These are phyloP conservation scores for Benitochromis conjunctus DNA, from an alignment of 2,113 vertebrate genomes.

Conservation along the genomic window DNA sequence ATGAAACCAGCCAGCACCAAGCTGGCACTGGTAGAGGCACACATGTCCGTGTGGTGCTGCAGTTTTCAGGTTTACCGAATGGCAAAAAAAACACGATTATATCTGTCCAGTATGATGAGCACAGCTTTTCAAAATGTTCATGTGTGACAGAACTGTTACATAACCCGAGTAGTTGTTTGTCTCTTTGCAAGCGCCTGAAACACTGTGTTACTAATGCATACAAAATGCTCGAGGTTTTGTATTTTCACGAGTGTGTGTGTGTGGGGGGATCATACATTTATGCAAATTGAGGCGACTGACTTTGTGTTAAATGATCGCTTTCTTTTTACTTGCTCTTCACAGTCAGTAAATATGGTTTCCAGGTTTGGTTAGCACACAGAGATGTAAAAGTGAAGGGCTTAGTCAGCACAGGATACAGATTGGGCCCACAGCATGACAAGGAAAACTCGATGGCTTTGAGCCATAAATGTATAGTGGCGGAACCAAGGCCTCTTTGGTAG, in stretches of 20 bases:
- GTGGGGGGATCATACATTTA: background rate
- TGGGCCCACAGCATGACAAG: slow-evolving; percentile 52
- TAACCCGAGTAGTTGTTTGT: slow-evolving; percentile 23
- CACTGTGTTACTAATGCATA: background rate
- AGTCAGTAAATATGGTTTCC: background rate
- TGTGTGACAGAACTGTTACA: background rate
- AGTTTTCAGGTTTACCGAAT: slow-evolving; percentile 4
- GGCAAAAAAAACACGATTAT: background rate
- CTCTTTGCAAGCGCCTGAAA: background rate
- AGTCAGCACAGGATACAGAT: slow-evolving; percentile 70
- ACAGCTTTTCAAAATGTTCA: background rate
- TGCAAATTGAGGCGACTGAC: background rate
- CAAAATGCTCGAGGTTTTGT: slow-evolving; percentile 14
- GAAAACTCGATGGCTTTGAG: slow-evolving; percentile 30
- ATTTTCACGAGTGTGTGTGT: slow-evolving; percentile 31
- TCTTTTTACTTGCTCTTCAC: background rate
- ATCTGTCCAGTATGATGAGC: background rate
- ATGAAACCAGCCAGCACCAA: slow-evolving; percentile 46
- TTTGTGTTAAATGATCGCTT: background rate
- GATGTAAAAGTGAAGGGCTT: slow-evolving; percentile 21
- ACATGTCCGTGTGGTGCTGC: slow-evolving; percentile 12
- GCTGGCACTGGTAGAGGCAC: slow-evolving; percentile 26
- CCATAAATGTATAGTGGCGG: slow-evolving; percentile 12
- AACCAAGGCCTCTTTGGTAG: background rate
- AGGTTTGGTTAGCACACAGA: slow-evolving; percentile 1